A percentile compares a stretch with the other conserved stretches of the same genome.
Evolutionary conservation across 2,797 vertebrate genomes (phyloP).

Genomic region (Macropus fuliginosus): DNA sequence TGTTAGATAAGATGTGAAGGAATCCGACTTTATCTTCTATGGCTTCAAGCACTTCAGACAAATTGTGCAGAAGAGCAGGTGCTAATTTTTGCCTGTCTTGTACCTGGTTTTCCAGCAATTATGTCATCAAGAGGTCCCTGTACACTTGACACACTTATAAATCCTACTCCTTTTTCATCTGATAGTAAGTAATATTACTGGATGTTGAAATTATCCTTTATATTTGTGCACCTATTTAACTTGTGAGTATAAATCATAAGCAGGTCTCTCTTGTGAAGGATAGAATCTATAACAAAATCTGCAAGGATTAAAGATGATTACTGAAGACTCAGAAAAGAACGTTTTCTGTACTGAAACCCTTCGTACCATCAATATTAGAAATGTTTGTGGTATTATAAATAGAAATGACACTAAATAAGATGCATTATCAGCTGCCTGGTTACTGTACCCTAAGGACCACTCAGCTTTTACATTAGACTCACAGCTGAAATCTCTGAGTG

Average conservation of each 20-base stretch:
- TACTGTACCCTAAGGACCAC: neutral
- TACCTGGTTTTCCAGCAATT: conserved; percentile 96
- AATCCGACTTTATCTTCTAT: conserved; percentile 97
- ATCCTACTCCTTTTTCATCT: conserved; percentile 82
- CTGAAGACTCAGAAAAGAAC: neutral
- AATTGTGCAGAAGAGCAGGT: conserved; percentile 97
- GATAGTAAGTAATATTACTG: conserved; percentile 89
- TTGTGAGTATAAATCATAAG: neutral
- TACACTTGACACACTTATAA: conserved; percentile 96
- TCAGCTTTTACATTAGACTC: neutral
- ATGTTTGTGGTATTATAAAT: neutral
- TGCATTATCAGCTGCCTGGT: neutral
- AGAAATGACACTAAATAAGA: neutral
- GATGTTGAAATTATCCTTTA: neutral
- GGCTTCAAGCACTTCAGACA: conserved; percentile 97
- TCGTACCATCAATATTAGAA: neutral
- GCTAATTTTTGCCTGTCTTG: conserved; percentile 96
- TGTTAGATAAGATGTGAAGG: conserved; percentile 97
- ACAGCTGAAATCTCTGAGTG: neutral
- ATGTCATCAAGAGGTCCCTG: conserved; percentile 93
- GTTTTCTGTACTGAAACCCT: neutral
- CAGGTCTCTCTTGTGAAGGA: neutral
- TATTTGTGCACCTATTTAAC: neutral
- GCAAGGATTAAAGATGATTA: neutral
- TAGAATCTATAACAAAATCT: neutral